phyloP scores from a whole-genome alignment of 1,140 invertebrate genomes.

The Drosophila obscura region DNA sequence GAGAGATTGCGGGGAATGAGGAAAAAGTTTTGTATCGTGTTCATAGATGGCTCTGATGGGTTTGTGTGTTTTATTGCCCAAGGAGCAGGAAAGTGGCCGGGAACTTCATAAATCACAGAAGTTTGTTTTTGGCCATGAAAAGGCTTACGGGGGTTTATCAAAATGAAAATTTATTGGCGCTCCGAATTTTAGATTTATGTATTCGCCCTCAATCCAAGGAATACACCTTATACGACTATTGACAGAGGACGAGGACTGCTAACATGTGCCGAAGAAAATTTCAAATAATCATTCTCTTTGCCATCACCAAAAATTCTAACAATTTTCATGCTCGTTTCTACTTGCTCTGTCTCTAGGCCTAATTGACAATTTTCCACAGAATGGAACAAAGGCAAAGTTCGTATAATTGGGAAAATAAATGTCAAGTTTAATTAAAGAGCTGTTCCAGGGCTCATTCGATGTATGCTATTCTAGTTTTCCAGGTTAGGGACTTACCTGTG shows the following conservation, averaged over 20 bases:
- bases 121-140: slow-evolving; percentile 77
- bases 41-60: slow-evolving; percentile 52
- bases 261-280: slow-evolving; percentile 9
- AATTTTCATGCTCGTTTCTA: too few species aligned
- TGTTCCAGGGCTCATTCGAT: too few species aligned
- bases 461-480: too few species aligned
- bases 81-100: slow-evolving; percentile 60
- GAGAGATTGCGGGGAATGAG: not conserved
- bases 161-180: slow-evolving; percentile 80
- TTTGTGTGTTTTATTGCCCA: slow-evolving; percentile 72
- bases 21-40: slow-evolving; percentile 61
- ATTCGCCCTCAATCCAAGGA: slow-evolving; percentile 21
- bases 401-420: too few species aligned
- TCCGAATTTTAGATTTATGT: slow-evolving; percentile 78
- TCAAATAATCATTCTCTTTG: not conserved
- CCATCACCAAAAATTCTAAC: too few species aligned
- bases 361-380: too few species aligned
- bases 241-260: slow-evolving; percentile 27
- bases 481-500: too few species aligned
- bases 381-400: too few species aligned
- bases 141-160: slow-evolving; percentile 80
- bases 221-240: slow-evolving; percentile 39
- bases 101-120: slow-evolving; percentile 82
- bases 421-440: too few species aligned
- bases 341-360: too few species aligned